phyloP scores from a whole-genome alignment of 2,888 invertebrate species.

The Lithophane leautieri region DNA sequence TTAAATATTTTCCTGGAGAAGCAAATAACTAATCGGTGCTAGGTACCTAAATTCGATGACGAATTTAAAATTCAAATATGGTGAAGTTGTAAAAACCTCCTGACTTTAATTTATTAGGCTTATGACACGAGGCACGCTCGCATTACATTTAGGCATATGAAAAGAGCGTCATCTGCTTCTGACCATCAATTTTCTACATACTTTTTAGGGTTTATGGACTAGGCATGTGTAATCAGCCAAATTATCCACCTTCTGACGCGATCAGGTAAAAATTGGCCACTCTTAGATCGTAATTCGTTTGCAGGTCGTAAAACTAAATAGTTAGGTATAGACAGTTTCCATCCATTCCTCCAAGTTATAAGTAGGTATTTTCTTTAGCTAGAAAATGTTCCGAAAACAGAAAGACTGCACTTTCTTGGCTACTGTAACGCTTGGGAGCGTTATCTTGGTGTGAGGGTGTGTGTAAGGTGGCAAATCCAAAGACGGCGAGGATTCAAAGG shows the following conservation, averaged over 20 bases:
- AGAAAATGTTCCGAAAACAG: no score
- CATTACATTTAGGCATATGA: background rate
- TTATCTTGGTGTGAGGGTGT: no score
- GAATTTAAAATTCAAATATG: background rate
- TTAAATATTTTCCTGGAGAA: slow-evolving; percentile 16
- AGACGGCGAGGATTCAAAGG: no score
- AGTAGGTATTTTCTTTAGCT: no score
- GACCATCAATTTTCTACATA: background rate
- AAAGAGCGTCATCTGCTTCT: slow-evolving; percentile 3
- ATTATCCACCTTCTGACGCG: slow-evolving; percentile 11
- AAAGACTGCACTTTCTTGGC: no score
- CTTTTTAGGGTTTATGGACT: background rate
- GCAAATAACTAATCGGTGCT: background rate
- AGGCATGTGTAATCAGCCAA: background rate
- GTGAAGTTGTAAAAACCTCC: background rate
- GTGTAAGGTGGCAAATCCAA: no score
- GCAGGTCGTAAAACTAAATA: background rate
- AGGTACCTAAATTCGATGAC: slow-evolving; percentile 2
- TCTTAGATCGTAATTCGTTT: slow-evolving; percentile 6
- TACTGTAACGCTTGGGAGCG: no score
- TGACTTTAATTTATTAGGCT: background rate
- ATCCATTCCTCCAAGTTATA: no score
- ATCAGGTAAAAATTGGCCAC: background rate
- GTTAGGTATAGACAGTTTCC: no score
- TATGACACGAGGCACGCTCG: background rate